These are phyloP conservation scores for Neodon shergylaensis DNA, from an alignment of 2,113 vertebrate genomes.

Conservation along the genomic window DNA sequence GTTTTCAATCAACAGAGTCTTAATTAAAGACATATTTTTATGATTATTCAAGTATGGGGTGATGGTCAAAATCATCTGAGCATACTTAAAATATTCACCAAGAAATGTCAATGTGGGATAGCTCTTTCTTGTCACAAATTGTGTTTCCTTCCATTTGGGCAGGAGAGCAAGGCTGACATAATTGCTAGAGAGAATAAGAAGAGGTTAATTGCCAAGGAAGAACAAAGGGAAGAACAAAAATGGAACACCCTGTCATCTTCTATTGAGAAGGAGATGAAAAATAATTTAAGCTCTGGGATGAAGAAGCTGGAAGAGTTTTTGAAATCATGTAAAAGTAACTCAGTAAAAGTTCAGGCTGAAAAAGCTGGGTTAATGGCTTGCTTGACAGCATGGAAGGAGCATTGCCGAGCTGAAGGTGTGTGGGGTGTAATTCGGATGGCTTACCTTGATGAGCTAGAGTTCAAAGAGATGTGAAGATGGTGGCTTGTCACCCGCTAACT, in stretches of 20 bases:
- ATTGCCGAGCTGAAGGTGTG: too few relatives aligned
- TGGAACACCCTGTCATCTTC: constrained; percentile 75
- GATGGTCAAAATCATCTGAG: not conserved
- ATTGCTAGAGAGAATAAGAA: constrained; percentile 82
- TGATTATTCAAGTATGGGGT: too few relatives aligned
- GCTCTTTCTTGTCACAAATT: not conserved
- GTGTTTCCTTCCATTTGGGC: constrained; percentile 35
- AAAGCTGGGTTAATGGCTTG: constrained; percentile 7
- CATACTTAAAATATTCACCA: not conserved
- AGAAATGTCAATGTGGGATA: not conserved
- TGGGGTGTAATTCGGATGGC: too few relatives aligned
- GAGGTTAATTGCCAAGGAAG: constrained; percentile 75
- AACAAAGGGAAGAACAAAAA: constrained; percentile 81
- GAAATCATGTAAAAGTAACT: constrained; percentile 80
- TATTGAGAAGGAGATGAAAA: constrained; percentile 77
- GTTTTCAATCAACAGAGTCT: too few relatives aligned
- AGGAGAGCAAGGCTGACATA: constrained; percentile 82
- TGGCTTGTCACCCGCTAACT: too few relatives aligned
- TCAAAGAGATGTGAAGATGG: too few relatives aligned
- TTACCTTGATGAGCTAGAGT: too few relatives aligned
- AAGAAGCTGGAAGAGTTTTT: constrained; percentile 81
- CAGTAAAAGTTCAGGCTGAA: constrained; percentile 81
- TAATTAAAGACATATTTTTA: too few relatives aligned
- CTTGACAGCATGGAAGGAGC: too few relatives aligned
- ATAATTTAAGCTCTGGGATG: constrained; percentile 78